These are phyloP conservation scores for Sebastes alutus DNA, from an alignment of 2,797 vertebrate species.

Conservation along the genomic window DNA sequence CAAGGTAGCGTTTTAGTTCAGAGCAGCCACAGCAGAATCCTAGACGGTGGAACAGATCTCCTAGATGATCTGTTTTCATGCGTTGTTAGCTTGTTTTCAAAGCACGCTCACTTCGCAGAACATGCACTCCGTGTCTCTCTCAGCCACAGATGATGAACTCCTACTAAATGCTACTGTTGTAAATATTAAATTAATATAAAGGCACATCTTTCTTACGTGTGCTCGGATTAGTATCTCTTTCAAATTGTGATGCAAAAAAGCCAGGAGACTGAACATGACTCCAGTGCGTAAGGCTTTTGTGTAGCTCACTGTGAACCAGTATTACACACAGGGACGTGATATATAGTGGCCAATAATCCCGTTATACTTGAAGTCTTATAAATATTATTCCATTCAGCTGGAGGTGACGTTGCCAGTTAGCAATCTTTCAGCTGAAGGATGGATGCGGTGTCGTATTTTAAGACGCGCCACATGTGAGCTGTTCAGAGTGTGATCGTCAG, in stretches of 20 bases:
- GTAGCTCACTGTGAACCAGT: constrained; percentile 28
- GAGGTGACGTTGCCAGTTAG: constrained; percentile 52
- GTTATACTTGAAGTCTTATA: constrained; percentile 51
- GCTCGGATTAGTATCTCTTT: constrained; percentile 4
- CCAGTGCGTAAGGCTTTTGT: constrained; percentile 19
- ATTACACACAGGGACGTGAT: constrained; percentile 34
- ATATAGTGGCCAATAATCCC: constrained; percentile 45
- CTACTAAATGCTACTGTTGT: constrained; percentile 26
- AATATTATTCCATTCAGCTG: constrained; percentile 70
- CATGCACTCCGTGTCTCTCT: constrained; percentile 15
- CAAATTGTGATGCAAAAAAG: constrained; percentile 16
- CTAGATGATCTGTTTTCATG: constrained; percentile 65
- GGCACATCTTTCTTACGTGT: neutral
- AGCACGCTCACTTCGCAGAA: constrained; percentile 35
- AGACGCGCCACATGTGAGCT: constrained; percentile 42
- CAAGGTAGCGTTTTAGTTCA: constrained; percentile 68
- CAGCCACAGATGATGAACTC: constrained; percentile 34
- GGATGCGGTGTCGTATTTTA: constrained; percentile 56
- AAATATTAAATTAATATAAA: constrained; percentile 19
- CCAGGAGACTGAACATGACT: constrained; percentile 10
- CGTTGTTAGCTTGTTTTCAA: constrained; percentile 65
- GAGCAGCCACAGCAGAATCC: constrained; percentile 59
- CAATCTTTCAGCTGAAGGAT: constrained; percentile 51
- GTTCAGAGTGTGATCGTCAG: constrained; percentile 39
- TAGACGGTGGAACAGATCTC: constrained; percentile 55